Evolutionary conservation across 2,797 vertebrate species (phyloP), one percentile per base, ranked within the genome.

Genomic region (Anableps anableps): DNA sequence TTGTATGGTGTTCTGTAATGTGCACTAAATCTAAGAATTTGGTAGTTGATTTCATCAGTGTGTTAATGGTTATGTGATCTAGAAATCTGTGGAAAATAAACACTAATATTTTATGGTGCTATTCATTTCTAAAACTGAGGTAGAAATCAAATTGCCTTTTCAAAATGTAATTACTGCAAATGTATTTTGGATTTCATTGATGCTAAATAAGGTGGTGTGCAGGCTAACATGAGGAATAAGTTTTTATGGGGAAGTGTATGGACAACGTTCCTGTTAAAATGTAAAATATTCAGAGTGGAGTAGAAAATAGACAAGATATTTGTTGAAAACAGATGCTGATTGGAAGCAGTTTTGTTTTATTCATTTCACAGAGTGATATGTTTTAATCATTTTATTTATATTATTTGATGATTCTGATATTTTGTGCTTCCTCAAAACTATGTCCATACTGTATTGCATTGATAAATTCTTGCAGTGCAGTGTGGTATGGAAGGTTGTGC

Each of bases 1-100:
- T 16, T 60, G 43, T 47, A 14, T 78, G 77, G n/a, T 78, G 29
- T 43, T 85, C 74, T 75, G 4, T 58, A 36, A 66, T 36, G 8
- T 43, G 51, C 51, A 34, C 13, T 78, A 66, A 50, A 47, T 76
- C 16, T 51, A 72, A 26, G 8, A 38, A 48, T 34, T 51, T 64
- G 47, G 8, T 66, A 0, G 23, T 47, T 45, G 2, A 75, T 13
- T 17, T 60, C 19, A 60, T 17, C 13, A 34, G 58, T 34, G 31
- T 34, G 34, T 50, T 82, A 78, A 8, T 66, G 75, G n/a, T 23
- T 19, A 60, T 64, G 21, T 17, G 45, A 55, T 55, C 51, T 10
- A 55, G 23, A 41, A 41, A 41, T 26, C 21, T 41, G 64, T 41
- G 64, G 36, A 13, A 38, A 43, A n/a, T 41, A 36, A 41, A 55